These are phyloP conservation scores for Columba guinea DNA, from an alignment of 2,797 vertebrate genomes.

Conservation along the genomic window DNA sequence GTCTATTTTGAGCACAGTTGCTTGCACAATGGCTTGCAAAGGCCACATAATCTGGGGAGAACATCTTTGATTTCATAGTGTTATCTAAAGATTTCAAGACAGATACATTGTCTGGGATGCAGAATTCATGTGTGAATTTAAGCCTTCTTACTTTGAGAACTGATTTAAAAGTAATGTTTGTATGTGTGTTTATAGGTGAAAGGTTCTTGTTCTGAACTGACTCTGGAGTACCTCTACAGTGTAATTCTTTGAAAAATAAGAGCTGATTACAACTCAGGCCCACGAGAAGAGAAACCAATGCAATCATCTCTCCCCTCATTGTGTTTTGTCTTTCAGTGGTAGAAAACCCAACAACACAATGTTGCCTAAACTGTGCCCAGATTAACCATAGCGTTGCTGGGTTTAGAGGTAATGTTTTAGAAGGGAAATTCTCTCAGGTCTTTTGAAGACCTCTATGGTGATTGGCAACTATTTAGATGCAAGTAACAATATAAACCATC, in stretches of 20 bases:
- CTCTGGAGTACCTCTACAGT: background rate
- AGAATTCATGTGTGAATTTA: background rate
- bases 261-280: background rate
- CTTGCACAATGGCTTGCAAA: background rate
- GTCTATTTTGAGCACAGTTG: background rate
- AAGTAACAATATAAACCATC: background rate
- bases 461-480: background rate
- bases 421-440: rapidly evolving
- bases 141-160: background rate
- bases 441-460: background rate
- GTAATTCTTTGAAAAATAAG: background rate
- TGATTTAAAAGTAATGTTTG: background rate
- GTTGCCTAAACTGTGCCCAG: background rate
- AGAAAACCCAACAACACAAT: background rate
- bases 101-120: rapidly evolving
- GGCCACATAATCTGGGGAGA: background rate
- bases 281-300: background rate
- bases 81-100: background rate
- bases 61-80: background rate
- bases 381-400: background rate
- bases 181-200: background rate
- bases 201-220: background rate
- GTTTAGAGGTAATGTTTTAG: background rate
- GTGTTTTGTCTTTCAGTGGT: background rate
- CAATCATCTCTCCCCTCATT: background rate